Conservation (phyloP, 2,113 vertebrate species). For the Gasterosteus nipponicus region DNA sequence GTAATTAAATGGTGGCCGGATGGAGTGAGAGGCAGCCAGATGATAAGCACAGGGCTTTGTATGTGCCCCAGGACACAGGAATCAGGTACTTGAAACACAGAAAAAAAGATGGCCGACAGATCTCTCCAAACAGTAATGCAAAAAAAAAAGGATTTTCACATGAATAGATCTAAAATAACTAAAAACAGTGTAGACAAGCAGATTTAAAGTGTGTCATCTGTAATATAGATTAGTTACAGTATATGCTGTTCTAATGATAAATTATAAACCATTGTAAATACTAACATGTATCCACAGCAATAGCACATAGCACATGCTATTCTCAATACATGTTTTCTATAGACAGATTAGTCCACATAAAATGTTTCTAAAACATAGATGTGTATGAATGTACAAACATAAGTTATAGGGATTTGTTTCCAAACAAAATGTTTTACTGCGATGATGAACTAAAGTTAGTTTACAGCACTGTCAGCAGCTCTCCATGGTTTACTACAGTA, state of each 20-base stretch:
- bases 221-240: neutral
- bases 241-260: neutral
- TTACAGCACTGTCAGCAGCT: no score
- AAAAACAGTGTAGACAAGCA: neutral
- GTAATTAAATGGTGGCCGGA: conserved; percentile 79
- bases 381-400: neutral
- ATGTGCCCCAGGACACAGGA: conserved; percentile 61
- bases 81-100: conserved; percentile 68
- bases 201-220: neutral
- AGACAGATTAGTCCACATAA: no score
- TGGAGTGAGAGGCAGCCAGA: conserved; percentile 60
- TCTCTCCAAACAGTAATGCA: neutral
- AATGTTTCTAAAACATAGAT: no score
- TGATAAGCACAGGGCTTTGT: conserved; percentile 64
- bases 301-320: neutral
- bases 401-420: neutral
- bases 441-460: neutral
- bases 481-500: neutral
- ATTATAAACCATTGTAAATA: neutral
- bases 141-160: neutral
- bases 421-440: neutral
- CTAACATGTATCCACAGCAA: neutral
- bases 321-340: no score
- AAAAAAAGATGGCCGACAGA: conserved; percentile 54
- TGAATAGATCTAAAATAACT: neutral